Percentiles rank a stretch among this genome's conserved stretches.
Conservation (phyloP, 2,113 vertebrate genomes). For the Montifringilla adamsi region DNA sequence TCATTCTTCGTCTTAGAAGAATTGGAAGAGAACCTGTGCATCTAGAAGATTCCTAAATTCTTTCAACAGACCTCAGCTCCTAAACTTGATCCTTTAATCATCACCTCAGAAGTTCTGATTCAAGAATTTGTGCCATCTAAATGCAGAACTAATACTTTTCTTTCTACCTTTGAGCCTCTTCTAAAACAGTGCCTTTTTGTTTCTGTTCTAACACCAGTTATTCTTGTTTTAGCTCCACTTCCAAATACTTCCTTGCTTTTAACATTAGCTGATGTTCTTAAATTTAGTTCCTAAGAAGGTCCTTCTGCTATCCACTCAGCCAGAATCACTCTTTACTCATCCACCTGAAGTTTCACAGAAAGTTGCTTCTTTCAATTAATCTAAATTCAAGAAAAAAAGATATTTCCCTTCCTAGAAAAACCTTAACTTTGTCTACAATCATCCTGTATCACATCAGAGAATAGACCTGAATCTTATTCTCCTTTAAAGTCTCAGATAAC, state of each 20-base stretch:
- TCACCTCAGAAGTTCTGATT: neutral
- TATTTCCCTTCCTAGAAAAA: neutral
- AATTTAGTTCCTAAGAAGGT: neutral
- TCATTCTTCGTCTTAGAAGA: neutral
- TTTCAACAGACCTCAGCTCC: neutral
- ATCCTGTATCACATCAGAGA: neutral
- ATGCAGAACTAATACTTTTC: neutral
- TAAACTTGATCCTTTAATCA: neutral
- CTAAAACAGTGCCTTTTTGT: neutral
- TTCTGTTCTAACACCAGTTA: neutral
- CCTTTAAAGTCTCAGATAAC: neutral
- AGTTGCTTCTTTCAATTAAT: neutral
- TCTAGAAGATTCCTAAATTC: neutral
- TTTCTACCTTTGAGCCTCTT: neutral
- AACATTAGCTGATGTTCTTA: neutral
- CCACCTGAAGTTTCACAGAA: neutral
- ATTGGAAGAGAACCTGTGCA: neutral
- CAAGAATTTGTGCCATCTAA: neutral
- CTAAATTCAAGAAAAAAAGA: neutral
- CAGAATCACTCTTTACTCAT: neutral
- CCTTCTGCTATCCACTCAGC: neutral
- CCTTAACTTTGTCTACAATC: neutral
- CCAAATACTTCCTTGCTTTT: neutral
- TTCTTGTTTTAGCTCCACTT: neutral
- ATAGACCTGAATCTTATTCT: neutral